These are phyloP conservation scores for Leuciscus idus DNA, from an alignment of 2,113 vertebrate genomes.

Conservation along the genomic window DNA sequence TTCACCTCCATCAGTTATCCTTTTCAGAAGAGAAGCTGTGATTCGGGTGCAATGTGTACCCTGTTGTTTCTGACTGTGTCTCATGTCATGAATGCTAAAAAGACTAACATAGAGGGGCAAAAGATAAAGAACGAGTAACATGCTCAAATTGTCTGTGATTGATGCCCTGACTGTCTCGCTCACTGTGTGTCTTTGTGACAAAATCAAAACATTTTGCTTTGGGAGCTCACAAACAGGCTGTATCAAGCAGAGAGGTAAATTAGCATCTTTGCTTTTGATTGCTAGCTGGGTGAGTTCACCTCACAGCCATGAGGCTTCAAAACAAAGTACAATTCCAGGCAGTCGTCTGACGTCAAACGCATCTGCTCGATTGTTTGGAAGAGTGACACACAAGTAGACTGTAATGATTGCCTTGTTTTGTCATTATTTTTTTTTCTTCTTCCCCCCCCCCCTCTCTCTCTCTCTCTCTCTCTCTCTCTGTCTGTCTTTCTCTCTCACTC, in stretches of 20 bases:
- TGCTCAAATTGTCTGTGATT: constrained; percentile 68
- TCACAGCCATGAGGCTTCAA: constrained; percentile 75
- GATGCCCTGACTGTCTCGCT: constrained; percentile 67
- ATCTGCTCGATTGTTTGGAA: constrained; percentile 71
- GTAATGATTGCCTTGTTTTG: constrained; percentile 78
- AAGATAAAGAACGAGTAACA: constrained; percentile 52
- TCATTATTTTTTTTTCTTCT: constrained; percentile 37
- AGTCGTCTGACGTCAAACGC: constrained; percentile 74
- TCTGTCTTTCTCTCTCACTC: constrained; percentile 43
- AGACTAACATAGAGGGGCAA: constrained; percentile 29
- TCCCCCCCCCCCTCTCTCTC: constrained; percentile 40
- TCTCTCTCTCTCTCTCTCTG: constrained; percentile 50
- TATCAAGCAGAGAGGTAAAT: constrained; percentile 68
- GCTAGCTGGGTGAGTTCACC: constrained; percentile 71
- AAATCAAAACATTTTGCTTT: constrained; percentile 74
- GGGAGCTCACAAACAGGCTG: constrained; percentile 68
- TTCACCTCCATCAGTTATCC: constrained; percentile 2
- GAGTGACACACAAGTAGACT: constrained; percentile 77
- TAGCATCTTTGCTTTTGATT: constrained; percentile 75
- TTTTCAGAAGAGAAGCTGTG: constrained; percentile 36
- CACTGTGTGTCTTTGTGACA: constrained; percentile 55
- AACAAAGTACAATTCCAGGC: constrained; percentile 74
- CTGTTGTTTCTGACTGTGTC: constrained; percentile 58
- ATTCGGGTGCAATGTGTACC: constrained; percentile 47
- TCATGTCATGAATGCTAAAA: constrained; percentile 39